These are phyloP conservation scores for Platyscapa corneri DNA, from an alignment of 1,140 invertebrate genomes.

Conservation along the genomic window DNA sequence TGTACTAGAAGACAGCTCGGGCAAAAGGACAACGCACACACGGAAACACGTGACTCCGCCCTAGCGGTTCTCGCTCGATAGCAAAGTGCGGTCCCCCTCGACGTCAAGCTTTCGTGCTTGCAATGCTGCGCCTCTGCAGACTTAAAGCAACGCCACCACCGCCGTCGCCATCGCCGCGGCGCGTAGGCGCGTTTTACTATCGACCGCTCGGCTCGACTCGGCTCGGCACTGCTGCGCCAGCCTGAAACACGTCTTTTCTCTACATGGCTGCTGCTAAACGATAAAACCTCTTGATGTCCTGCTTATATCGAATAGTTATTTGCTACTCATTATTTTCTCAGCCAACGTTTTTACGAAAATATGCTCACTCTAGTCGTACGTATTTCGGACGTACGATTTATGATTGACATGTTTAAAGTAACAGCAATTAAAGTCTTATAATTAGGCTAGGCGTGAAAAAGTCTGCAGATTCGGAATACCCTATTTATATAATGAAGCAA, in stretches of 20 bases:
- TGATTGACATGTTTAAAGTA: too few relatives aligned
- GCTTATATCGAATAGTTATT: background rate
- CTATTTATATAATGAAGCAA: too few relatives aligned
- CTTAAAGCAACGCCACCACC: slow-evolving; percentile 72
- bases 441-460: background rate
- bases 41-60: slow-evolving; percentile 34
- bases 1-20: background rate
- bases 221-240: slow-evolving; percentile 1
- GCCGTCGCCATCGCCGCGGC: slow-evolving; percentile 53
- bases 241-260: background rate
- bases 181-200: slow-evolving; percentile 56
- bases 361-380: background rate
- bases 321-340: too few relatives aligned
- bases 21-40: background rate
- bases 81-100: slow-evolving; percentile 69
- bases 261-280: background rate
- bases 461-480: too few relatives aligned
- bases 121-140: slow-evolving; percentile 62
- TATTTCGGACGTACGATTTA: too few relatives aligned
- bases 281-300: background rate
- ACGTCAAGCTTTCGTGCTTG: slow-evolving; percentile 68
- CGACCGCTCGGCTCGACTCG: slow-evolving; percentile 55
- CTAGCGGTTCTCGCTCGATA: slow-evolving; percentile 66
- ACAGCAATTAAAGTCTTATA: too few relatives aligned
- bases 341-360: background rate